phyloP scores from a whole-genome alignment of 2,113 vertebrate species.

The Nerophis ophidion region DNA sequence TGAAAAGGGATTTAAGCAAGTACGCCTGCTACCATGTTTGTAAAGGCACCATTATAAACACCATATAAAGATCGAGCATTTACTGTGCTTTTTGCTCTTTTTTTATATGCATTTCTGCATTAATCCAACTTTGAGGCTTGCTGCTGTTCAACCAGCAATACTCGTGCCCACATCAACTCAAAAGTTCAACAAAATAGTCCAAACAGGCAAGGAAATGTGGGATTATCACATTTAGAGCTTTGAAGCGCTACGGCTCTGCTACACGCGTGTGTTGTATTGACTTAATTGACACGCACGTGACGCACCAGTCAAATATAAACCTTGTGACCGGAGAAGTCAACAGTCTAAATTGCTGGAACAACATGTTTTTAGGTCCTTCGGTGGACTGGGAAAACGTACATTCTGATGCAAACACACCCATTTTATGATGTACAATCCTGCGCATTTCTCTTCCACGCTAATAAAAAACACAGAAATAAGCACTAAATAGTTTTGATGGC shows the following conservation, averaged over 20 bases:
- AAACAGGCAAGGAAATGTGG: constrained; percentile 20
- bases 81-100: constrained; percentile 18
- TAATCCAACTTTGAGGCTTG: constrained; percentile 14
- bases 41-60: constrained; percentile 38
- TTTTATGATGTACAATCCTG: too few relatives aligned
- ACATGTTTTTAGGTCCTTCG: constrained; percentile 27
- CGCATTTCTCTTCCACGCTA: background rate
- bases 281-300: constrained; percentile 19
- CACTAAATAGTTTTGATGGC: constrained; percentile 5
- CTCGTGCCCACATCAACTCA: constrained; percentile 10
- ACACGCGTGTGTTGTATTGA: constrained; percentile 11
- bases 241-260: constrained; percentile 25
- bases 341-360: constrained; percentile 8
- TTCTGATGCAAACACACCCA: constrained; percentile 30
- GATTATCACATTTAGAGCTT: constrained; percentile 25
- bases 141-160: constrained; percentile 29
- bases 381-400: constrained; percentile 36
- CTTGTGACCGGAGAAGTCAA: background rate
- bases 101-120: constrained; percentile 7
- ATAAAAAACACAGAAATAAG: too few relatives aligned
- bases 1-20: background rate
- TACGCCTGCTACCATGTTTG: constrained; percentile 17
- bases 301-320: background rate
- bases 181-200: constrained; percentile 32
- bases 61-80: background rate